phyloP scores from a whole-genome alignment of 2,888 invertebrate genomes.

The Orthosia incerta region DNA sequence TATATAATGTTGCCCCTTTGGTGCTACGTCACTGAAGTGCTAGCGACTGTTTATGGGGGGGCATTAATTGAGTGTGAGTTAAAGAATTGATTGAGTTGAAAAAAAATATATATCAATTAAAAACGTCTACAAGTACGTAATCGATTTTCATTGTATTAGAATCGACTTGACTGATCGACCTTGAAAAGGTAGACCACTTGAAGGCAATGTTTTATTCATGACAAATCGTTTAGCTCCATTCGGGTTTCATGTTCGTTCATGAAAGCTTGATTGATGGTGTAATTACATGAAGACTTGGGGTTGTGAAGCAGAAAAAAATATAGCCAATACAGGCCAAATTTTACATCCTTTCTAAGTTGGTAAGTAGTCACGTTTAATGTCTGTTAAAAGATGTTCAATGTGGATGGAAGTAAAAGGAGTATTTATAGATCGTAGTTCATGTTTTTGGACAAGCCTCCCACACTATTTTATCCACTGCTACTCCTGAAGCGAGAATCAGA shows the following conservation, averaged over 20 bases:
- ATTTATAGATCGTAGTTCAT: too few relatives aligned
- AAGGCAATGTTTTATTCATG: constrained; percentile 47
- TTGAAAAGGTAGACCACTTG: constrained; percentile 22
- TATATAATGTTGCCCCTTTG: too few relatives aligned
- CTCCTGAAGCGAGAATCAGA: too few relatives aligned
- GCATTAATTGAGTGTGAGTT: too few relatives aligned
- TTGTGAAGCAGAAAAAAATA: constrained; percentile 8
- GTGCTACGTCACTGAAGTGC: too few relatives aligned
- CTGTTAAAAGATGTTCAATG: too few relatives aligned
- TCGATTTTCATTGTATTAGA: constrained; percentile 27
- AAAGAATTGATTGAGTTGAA: too few relatives aligned
- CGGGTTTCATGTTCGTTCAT: constrained; percentile 21
- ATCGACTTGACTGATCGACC: constrained; percentile 24
- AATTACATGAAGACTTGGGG: constrained; percentile 13
- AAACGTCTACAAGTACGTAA: background rate
- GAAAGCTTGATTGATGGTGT: constrained; percentile 34
- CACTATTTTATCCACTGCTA: too few relatives aligned
- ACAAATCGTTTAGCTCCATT: constrained; percentile 35
- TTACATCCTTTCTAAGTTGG: background rate
- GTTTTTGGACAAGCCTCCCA: too few relatives aligned
- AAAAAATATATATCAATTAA: background rate
- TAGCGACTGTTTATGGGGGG: too few relatives aligned
- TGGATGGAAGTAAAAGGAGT: too few relatives aligned
- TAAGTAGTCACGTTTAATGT: background rate
- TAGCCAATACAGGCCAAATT: background rate